Evolutionary conservation across 2,888 invertebrate species (phyloP).

Genomic region (Acanthoscelides obtectus): DNA sequence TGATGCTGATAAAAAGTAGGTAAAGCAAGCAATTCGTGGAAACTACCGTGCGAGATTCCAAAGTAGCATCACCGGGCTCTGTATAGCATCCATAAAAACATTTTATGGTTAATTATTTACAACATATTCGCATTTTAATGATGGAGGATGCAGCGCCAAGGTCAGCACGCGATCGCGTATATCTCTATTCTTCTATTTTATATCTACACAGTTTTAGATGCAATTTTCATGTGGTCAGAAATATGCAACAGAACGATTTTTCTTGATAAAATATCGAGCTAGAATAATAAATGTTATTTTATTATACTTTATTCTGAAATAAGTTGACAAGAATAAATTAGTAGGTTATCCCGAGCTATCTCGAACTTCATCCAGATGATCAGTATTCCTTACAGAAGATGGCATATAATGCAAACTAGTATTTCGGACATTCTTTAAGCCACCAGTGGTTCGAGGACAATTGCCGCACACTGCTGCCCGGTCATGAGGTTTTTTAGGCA

Average conservation of each 20-base stretch:
- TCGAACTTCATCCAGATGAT: too few relatives aligned
- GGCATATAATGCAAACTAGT: too few relatives aligned
- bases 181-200: neutral
- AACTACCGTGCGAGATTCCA: neutral
- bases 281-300: too few relatives aligned
- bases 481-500: too few relatives aligned
- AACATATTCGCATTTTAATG: neutral
- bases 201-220: neutral
- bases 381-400: too few relatives aligned
- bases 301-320: too few relatives aligned
- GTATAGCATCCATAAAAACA: neutral
- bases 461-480: too few relatives aligned
- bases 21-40: neutral
- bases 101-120: neutral
- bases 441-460: too few relatives aligned
- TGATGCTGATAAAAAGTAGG: neutral
- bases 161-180: conserved; percentile 26
- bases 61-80: neutral
- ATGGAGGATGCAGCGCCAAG: conserved; percentile 17
- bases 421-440: too few relatives aligned
- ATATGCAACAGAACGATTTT: neutral
- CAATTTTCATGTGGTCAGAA: neutral
- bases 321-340: too few relatives aligned
- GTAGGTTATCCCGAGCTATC: too few relatives aligned
- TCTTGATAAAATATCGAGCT: neutral